These are phyloP conservation scores for Noctua janthina DNA, from an alignment of 2,888 invertebrate species.

Conservation along the genomic window DNA sequence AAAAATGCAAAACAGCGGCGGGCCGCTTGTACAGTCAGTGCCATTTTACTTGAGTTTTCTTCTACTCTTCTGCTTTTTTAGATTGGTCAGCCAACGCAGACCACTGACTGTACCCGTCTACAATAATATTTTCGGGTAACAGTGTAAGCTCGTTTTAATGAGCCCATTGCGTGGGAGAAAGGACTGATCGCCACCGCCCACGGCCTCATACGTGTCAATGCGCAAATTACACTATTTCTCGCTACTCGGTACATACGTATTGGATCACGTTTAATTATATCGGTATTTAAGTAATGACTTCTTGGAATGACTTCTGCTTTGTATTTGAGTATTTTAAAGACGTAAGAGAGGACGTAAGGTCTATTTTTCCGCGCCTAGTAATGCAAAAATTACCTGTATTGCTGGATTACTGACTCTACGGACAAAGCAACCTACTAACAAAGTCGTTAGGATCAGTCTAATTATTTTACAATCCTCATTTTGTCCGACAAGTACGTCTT, in stretches of 20 bases:
- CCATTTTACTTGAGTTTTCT: not conserved
- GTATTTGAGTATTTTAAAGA: not conserved
- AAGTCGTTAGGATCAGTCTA: not conserved
- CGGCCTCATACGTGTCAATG: constrained; percentile 24
- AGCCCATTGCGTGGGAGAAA: constrained; percentile 21
- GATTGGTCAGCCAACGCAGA: not conserved
- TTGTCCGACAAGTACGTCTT: not conserved
- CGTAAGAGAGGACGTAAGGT: not conserved
- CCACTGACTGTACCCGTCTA: not conserved
- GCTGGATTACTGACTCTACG: not conserved
- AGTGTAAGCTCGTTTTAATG: not conserved
- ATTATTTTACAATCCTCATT: not conserved
- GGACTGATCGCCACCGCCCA: not conserved
- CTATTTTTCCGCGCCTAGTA: not conserved
- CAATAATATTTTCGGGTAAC: not conserved
- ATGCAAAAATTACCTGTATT: not conserved
- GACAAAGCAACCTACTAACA: not conserved
- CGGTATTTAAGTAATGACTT: not conserved
- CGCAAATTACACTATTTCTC: constrained; percentile 24
- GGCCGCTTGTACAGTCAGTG: not conserved
- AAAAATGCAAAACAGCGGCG: not conserved
- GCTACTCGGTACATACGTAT: constrained; percentile 17
- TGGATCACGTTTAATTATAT: constrained; percentile 21
- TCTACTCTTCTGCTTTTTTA: not conserved
- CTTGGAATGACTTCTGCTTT: not conserved